Evolutionary conservation across 2,888 invertebrate genomes (phyloP), one percentile per base, ranked within the genome.

Genomic region (Orchesellides sinensis): DNA sequence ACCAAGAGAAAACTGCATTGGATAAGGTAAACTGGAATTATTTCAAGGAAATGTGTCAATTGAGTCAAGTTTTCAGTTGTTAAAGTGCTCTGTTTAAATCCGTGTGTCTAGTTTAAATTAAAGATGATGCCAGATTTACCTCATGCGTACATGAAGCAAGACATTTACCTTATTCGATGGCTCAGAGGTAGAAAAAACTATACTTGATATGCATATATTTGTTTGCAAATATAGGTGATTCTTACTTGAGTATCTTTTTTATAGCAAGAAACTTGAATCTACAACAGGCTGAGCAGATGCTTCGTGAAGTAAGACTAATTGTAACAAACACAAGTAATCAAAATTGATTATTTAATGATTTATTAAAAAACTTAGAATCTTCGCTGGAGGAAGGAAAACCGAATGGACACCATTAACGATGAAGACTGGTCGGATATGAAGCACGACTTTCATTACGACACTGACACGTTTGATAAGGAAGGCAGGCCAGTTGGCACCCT

Each of bases 391-490:
- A 3, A 56, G 5, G 66, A 80, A 10, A 54, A 80, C 21, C 63
- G 47, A 23, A 80, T 80, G 56, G 80, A 80, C 25, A 47, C 12
- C 0, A 63, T 80, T 21, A 19, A 54, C 5, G 6, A 6, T 2
- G 54, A 80, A 32, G 66, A 80, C 65, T 80, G 80, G 80, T 65
- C 66, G 0, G 72, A 80, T 47, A 69, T 80, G 54, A 47, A 1
- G 5, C 49, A 65, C 0, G 72, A 72, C 17, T 80, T 40, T 25
- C 72, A 49, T 0, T 72, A 56, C 17, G 27, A 25, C 6, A 27
- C 21, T 12, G 70, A 45, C 49, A 70, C 70, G 0, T 49, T 52
- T 27, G 79, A 79, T 19, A 79, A 79, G 45, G 10, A 2, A 5
- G 40, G 40, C 1, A 10, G n/a, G n/a, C 40, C 19, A 68, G 68